Conservation (phyloP, 1,140 invertebrate genomes). For the Musca vetustissima region DNA sequence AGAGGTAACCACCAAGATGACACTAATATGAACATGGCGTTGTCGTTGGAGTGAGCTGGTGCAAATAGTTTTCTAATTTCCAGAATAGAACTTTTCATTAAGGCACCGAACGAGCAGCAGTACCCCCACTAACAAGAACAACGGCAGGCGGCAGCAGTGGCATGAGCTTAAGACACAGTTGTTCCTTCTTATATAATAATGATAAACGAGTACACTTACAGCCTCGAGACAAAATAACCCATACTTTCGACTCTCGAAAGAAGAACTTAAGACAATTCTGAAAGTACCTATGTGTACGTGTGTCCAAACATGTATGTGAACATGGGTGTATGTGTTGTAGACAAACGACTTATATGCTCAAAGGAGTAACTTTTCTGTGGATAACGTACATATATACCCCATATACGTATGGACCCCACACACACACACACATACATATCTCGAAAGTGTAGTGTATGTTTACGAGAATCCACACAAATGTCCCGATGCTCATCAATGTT, state of each 20-base stretch:
- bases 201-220: conserved; percentile 17
- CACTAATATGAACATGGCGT: neutral
- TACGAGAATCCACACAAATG: neutral
- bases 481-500: conserved; percentile 16
- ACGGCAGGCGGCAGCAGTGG: no score
- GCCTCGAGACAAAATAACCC: conserved; percentile 12
- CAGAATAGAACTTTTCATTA: conserved; percentile 16
- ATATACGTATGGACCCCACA: conserved; percentile 7
- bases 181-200: conserved; percentile 11
- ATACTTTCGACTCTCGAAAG: conserved; percentile 15
- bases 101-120: neutral
- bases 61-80: conserved; percentile 23
- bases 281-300: neutral
- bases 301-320: neutral
- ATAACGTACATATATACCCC: neutral
- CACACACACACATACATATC: neutral
- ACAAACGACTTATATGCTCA: conserved; percentile 12
- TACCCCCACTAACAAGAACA: no score
- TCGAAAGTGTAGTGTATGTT: no score
- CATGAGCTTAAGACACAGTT: conserved; percentile 11
- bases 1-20: conserved; percentile 4
- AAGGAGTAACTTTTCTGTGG: conserved; percentile 12
- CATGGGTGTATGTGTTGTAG: neutral
- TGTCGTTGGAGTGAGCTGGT: neutral
- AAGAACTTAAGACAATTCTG: neutral